These are phyloP conservation scores for Eupithecia subumbrata DNA, from an alignment of 2,888 invertebrate species.

Conservation along the genomic window DNA sequence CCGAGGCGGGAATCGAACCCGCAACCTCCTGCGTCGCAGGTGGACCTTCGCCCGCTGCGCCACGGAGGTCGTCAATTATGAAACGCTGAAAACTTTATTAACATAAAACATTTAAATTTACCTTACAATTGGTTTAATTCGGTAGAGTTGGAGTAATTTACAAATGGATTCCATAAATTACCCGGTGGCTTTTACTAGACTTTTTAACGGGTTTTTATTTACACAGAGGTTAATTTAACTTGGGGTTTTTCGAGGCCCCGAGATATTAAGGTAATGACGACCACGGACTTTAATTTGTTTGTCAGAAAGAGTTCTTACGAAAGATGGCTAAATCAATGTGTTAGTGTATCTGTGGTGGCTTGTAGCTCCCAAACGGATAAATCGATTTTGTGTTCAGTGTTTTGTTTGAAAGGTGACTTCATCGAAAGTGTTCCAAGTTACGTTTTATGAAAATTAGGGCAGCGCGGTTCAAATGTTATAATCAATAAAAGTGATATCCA, in stretches of 20 bases:
- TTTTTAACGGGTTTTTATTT: slow-evolving; percentile 26
- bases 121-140: slow-evolving; percentile 22
- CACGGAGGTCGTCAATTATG: too few species aligned
- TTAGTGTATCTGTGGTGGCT: not conserved
- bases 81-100: not conserved
- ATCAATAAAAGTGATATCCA: not conserved
- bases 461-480: not conserved
- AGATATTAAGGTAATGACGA: not conserved
- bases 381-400: not conserved
- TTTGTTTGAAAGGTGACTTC: not conserved
- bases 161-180: slow-evolving; percentile 41
- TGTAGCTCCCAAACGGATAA: not conserved
- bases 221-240: slow-evolving; percentile 8
- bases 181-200: slow-evolving; percentile 26
- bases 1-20: too few species aligned
- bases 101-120: not conserved
- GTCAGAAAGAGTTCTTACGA: not conserved
- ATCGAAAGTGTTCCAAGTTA: not conserved
- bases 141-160: slow-evolving; percentile 31
- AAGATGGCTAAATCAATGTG: not conserved
- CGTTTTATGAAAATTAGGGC: not conserved
- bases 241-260: not conserved
- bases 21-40: too few species aligned
- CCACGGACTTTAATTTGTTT: not conserved
- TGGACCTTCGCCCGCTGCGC: too few species aligned